A percentile compares a stretch with the other conserved stretches of the same genome.
Evolutionary conservation across 2,113 vertebrate genomes (phyloP).

Genomic region (Gymnogyps californianus): DNA sequence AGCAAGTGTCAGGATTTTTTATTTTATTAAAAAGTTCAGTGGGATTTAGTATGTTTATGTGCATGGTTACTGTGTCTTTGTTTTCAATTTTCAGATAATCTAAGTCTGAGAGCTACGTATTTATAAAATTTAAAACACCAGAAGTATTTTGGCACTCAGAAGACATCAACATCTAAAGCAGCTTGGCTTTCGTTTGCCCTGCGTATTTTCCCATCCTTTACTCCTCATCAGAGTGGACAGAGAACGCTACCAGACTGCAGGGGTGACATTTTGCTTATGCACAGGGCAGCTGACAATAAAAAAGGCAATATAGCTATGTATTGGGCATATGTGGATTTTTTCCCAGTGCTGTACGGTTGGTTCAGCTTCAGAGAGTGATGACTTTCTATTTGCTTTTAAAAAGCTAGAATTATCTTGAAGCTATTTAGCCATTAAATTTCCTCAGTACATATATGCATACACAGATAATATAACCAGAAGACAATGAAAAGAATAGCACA

Average conservation of each 20-base stretch:
- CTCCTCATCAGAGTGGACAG: not conserved
- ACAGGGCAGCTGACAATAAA: not conserved
- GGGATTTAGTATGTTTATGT: not conserved
- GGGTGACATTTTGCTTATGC: not conserved
- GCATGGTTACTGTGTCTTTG: not conserved
- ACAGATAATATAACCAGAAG: not conserved
- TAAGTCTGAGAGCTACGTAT: not conserved
- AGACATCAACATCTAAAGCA: not conserved
- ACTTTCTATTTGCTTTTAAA: not conserved
- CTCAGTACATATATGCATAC: not conserved
- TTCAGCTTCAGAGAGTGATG: constrained; percentile 5
- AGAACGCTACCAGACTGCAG: not conserved
- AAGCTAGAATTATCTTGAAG: not conserved
- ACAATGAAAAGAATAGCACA: not conserved
- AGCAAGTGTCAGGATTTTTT: not conserved
- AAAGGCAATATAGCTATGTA: not conserved
- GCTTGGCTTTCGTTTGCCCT: not conserved
- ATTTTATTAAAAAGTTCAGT: not conserved
- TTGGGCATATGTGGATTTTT: not conserved
- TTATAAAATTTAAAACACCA: not conserved
- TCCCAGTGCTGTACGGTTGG: not conserved
- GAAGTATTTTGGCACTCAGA: not conserved
- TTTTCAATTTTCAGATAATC: not conserved
- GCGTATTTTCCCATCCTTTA: not conserved
- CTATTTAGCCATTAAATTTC: not conserved